Evolutionary conservation across 2,797 vertebrate species (phyloP), one percentile per base, ranked within the genome.

Genomic region (Gymnothorax reevesii): DNA sequence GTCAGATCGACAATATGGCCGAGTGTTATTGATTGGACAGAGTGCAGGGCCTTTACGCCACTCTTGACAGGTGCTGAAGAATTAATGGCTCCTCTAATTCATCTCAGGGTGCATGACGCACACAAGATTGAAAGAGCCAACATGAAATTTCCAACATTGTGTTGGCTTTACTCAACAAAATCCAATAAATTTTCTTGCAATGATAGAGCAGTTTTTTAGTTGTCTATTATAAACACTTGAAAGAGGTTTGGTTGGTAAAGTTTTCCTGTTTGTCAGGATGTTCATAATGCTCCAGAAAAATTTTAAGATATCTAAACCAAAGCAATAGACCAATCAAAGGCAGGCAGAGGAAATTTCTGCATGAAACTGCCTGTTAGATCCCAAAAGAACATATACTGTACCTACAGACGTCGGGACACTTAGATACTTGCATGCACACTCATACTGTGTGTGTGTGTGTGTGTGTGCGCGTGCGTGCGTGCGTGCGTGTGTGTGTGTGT

Each of bases 21-120:
- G 55, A 5, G 42, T 87, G 69, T 62, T 57, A 84, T 82, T 80
- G 83, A 87, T 20, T 82, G 87, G 75, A 20, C 55, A 80, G 75
- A 55, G 71, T 71, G 69, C 80, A 83, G 75, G 20, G 17, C 59
- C 75, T 66, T 85, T 85, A 82, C 27, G 42, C 62, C 66, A 75
- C 49, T 59, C 42, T 82, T 75, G 84, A 73, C 52, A 84, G 33
- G 33, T 66, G 60, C 33, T 57, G 71, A 75, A 71, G 60, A 62
- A 80, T 57, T 87, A 82, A 82, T 66, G 83, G 54, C 20, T 25
- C 60, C 80, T 73, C 80, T 27, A 33, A 77, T 84, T 87, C 59
- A 84, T 60, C 83, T 79, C 59, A 12, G 22, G 5, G 57, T 84
- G 84, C 17, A 79, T 55, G 59, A 64, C 57, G 54, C 42, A 57